Conservation (phyloP, 2,113 vertebrate species). For the Sarotherodon lohbergeri region DNA sequence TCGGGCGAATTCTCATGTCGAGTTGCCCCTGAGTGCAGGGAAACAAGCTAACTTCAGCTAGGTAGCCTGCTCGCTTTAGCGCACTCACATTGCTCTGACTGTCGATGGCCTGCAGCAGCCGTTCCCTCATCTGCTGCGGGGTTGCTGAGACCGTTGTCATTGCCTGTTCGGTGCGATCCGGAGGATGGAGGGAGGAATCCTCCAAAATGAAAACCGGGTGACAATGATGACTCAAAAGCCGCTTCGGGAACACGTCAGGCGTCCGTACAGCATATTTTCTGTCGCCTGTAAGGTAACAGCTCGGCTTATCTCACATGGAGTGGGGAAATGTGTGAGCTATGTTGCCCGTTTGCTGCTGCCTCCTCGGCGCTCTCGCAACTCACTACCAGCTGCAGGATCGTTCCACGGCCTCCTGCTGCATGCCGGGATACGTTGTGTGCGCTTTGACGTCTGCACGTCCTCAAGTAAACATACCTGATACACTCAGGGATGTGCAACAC, state of each 20-base stretch:
- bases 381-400: conserved; percentile 64
- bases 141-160: conserved; percentile 95
- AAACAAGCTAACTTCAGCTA: conserved; percentile 39
- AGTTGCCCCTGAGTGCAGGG: not conserved
- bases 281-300: conserved; percentile 37
- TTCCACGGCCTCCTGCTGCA: conserved; percentile 66
- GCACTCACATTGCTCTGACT: conserved; percentile 89
- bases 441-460: conserved; percentile 50
- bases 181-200: conserved; percentile 81
- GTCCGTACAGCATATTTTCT: conserved; percentile 74
- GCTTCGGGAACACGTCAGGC: conserved; percentile 47
- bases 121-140: conserved; percentile 97
- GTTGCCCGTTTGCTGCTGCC: conserved; percentile 43
- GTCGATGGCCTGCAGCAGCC: conserved; percentile 97
- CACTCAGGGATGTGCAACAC: not conserved
- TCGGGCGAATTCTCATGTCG: not conserved
- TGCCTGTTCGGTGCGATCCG: conserved; percentile 82
- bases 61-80: conserved; percentile 35
- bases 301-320: conserved; percentile 58
- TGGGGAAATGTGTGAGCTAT: conserved; percentile 6
- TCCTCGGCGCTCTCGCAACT: conserved; percentile 47
- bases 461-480: conserved; percentile 41
- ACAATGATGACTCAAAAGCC: conserved; percentile 70
- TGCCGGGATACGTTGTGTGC: conserved; percentile 53
- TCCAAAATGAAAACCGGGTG: conserved; percentile 72